Base-by-base conservation (phyloP, 2,888 invertebrate genomes). In the Sarcophaga carnaria region DNA sequence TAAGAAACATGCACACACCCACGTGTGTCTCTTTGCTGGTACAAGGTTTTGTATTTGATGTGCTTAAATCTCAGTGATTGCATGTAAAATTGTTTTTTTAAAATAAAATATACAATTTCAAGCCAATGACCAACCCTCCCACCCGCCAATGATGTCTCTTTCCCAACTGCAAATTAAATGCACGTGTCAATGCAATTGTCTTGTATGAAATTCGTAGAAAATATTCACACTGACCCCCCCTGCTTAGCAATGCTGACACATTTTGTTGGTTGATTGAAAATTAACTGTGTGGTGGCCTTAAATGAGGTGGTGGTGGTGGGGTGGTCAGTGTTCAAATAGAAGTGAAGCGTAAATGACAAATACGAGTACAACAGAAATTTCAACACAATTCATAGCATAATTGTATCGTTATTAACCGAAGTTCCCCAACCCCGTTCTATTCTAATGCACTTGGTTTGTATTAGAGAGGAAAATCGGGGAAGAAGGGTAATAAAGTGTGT, bases 41-140 rank as follows among this genome's bases (percentile, higher is more conserved):
- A 62, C 3, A 54, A 74, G 37, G 54, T 27, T 69, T 72, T 80
- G 47, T 70, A 47, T 70, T 49, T 70, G 69, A 49, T 49, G 60
- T 66, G 47, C 45, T 63, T 70, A 66, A 76, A 80, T 80, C 59
- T 60, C 60, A 76, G 66, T 84, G 80, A 84, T 76, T 80, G 80
- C 22, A 54, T 54, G 54, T 14, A 54, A 14, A 54, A 17, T 54
- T 54, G 49, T 3, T 54, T 2, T 84, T 76, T 84, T 80, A 80
- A 80, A 83, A 84, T 84, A 84, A 84, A 84, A 84, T 76, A 80
- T 71, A 80, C 70, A 37, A 37, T 67, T 72, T 47, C 25, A 25
- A 27, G 54, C 14, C 45, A 27, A 12, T 27, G 4, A 12, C 64
- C 6, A 17, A 8, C 37, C 17, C 17, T 10, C 54, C 12, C 0